Evolutionary conservation across 2,888 invertebrate genomes (phyloP), one percentile per base, ranked within the genome.

Genomic region (Lysandra coridon): DNA sequence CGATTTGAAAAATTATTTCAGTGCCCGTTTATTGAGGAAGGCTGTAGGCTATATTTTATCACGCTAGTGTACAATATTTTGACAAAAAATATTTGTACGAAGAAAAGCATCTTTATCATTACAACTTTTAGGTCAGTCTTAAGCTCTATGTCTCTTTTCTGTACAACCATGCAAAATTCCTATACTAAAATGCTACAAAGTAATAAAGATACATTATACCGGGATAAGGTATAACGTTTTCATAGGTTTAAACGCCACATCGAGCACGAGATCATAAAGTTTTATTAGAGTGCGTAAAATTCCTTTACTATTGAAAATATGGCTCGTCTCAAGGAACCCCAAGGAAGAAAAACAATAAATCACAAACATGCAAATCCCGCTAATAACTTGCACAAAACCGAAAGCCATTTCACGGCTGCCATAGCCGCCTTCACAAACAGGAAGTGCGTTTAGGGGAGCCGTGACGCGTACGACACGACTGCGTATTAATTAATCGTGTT

Each of bases 381-480:
- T 93, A 93, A 93, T 93, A 93, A 93, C 91, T 91, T 93, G 93
- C 93, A 93, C 91, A 93, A 93, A 93, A 93, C 93, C 93, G 92
- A 93, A 93, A 93, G 90, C 93, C 91, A 93, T 94, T 94, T 93
- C 92, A 92, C 92, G 92, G 90, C 88, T 83, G 88, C 90, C 92
- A 90, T 90, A 91, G 89, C 85, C 84, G 85, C 83, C 84, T 82
- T 80, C 82, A 78, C 82, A 78, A 75, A 80, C 76, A 80, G 78
- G 62, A 76, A 73, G 37, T 78, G 44, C 30, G 80, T 83, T 83
- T 80, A n/a, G 60, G 10, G 53, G 1, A 1, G 23, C 75, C 81
- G 83, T 60, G 17, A 82, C 76, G 83, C 40, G 6, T 7, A 80
- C 83, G 82, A 82, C 62, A 82, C 84, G 84, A 79, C 33, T 57